phyloP scores from a whole-genome alignment of 2,888 invertebrate species.

The Cataglyphis albicans region DNA sequence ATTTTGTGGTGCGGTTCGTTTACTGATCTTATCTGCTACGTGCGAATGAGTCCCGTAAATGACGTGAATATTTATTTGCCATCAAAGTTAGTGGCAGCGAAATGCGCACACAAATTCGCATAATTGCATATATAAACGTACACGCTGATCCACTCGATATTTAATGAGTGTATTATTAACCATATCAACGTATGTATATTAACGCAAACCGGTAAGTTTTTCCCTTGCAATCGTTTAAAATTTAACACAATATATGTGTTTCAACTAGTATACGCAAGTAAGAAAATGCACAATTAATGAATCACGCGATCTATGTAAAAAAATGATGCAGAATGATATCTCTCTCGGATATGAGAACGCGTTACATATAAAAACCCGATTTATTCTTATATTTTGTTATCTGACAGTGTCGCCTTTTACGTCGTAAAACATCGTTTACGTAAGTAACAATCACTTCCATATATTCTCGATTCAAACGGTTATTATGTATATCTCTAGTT shows the following conservation, averaged over 20 bases:
- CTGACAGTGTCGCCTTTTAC: conserved; percentile 16
- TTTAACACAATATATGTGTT: neutral
- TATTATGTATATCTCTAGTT: neutral
- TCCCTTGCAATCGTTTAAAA: neutral
- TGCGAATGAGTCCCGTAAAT: conserved; percentile 52
- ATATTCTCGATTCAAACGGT: conserved; percentile 1
- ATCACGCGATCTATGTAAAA: conserved; percentile 9
- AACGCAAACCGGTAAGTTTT: neutral
- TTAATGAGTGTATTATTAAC: conserved; percentile 30
- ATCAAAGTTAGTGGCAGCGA: conserved; percentile 17
- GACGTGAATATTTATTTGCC: conserved; percentile 48
- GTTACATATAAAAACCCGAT: conserved; percentile 12
- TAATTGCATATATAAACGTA: conserved; percentile 38
- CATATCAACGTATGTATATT: neutral
- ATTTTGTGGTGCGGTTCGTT: conserved; percentile 13
- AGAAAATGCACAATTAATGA: neutral
- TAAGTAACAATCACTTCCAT: conserved; percentile 24
- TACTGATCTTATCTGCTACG: conserved; percentile 1
- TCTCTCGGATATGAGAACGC: conserved; percentile 1
- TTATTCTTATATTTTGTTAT: conserved; percentile 20
- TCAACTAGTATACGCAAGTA: no score
- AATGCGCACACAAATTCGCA: conserved; percentile 24
- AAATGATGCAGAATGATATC: neutral
- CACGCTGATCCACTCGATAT: neutral
- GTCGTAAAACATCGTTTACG: conserved; percentile 25